Conservation (phyloP, 1,140 invertebrate species). For the Xylocopa sonorina region DNA sequence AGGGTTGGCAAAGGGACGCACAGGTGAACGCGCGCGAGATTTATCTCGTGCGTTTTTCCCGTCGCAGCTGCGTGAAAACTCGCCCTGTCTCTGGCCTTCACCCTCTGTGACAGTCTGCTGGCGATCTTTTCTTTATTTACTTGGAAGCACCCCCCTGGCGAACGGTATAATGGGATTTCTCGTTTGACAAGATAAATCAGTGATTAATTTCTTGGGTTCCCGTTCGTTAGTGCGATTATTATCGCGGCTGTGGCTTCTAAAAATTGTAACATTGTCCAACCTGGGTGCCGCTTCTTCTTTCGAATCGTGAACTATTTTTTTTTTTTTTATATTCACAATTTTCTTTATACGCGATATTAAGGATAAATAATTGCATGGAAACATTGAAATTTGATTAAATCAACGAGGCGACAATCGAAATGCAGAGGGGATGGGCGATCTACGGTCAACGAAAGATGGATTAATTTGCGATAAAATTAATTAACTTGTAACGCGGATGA, state of each 20-base stretch:
- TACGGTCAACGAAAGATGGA: constrained; percentile 8
- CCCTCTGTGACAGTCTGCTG: not conserved
- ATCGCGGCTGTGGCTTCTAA: not conserved
- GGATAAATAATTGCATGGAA: too few relatives aligned
- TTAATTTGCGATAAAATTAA: constrained; percentile 34
- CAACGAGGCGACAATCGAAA: not conserved
- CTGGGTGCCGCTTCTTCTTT: too few relatives aligned
- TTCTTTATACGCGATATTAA: too few relatives aligned
- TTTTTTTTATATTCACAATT: too few relatives aligned
- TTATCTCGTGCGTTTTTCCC: constrained; percentile 77
- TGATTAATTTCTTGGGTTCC: constrained; percentile 24
- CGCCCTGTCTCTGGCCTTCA: constrained; percentile 15
- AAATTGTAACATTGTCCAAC: too few relatives aligned
- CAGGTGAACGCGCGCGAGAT: constrained; percentile 67
- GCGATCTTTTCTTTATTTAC: constrained; percentile 45
- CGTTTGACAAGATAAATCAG: constrained; percentile 41
- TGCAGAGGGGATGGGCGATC: too few relatives aligned
- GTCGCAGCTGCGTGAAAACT: constrained; percentile 76
- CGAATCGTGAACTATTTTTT: too few relatives aligned
- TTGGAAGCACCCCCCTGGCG: constrained; percentile 51
- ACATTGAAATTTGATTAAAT: constrained; percentile 29
- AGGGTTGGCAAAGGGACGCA: not conserved
- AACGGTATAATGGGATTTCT: constrained; percentile 70
- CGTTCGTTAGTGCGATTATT: not conserved
- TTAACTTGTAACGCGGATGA: constrained; percentile 8